phyloP scores from a whole-genome alignment of 2,113 vertebrate genomes.

The Rhabdornis inornatus region DNA sequence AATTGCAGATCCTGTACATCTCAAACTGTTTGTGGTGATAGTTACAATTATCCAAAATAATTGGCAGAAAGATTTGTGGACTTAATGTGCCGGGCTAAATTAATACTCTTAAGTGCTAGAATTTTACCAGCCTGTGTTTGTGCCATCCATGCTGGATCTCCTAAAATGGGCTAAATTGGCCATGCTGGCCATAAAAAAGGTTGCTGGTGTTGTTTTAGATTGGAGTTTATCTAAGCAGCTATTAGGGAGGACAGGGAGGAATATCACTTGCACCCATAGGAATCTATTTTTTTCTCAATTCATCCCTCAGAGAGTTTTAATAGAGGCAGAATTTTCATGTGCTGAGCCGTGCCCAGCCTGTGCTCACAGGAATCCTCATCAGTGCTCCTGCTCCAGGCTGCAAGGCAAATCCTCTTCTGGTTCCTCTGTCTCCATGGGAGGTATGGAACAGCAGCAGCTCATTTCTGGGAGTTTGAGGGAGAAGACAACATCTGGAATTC shows the following conservation, averaged over 20 bases:
- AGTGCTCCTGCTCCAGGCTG: neutral
- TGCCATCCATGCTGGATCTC: neutral
- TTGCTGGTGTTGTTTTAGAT: neutral
- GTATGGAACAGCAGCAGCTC: neutral
- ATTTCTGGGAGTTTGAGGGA: neutral
- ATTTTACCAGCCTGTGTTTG: neutral
- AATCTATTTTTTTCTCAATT: neutral
- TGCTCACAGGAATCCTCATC: neutral
- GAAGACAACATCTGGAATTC: neutral
- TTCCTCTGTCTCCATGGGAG: neutral
- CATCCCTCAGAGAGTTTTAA: neutral
- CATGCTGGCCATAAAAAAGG: neutral
- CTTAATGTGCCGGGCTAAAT: neutral
- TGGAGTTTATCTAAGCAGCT: neutral
- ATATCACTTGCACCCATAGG: neutral
- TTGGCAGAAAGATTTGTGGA: conserved; percentile 23
- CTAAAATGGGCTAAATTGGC: neutral
- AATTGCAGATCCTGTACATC: conserved; percentile 20
- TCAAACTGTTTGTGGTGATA: conserved; percentile 35
- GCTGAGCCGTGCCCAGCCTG: accelerated
- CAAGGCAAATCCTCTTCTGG: neutral
- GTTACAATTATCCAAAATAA: conserved; percentile 53
- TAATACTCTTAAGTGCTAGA: neutral
- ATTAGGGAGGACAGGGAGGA: neutral
- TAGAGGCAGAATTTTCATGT: neutral